Evolutionary conservation across 2,888 invertebrate genomes (phyloP).

Genomic region (Diarsia brunnea): DNA sequence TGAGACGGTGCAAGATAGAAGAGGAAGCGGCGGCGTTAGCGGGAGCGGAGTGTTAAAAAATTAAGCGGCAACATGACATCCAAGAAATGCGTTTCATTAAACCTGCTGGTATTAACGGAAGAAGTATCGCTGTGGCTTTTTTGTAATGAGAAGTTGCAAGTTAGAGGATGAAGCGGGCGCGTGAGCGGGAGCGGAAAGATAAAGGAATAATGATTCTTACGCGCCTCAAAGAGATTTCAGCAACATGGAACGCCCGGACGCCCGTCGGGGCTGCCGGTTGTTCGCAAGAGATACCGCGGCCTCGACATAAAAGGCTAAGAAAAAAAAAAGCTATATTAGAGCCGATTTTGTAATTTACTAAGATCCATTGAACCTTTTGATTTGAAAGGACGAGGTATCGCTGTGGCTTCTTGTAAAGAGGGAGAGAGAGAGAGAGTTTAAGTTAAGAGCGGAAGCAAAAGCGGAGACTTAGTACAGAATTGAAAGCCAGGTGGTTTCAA

Average conservation of each 20-base stretch:
- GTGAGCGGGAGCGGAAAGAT: not conserved
- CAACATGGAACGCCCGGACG: no score
- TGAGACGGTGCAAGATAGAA: not conserved
- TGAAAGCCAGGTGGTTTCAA: not conserved
- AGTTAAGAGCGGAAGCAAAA: not conserved
- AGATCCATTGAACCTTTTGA: no score
- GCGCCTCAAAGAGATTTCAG: no score
- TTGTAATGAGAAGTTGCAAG: not conserved
- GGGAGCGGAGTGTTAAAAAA: conserved; percentile 60
- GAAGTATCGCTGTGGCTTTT: conserved; percentile 50
- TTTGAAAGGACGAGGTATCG: not conserved
- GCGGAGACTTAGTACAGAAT: not conserved
- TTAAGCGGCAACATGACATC: conserved; percentile 67
- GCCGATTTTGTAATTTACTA: not conserved
- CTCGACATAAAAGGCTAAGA: no score
- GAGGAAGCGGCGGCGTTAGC: not conserved
- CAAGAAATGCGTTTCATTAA: conserved; percentile 87
- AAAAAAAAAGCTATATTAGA: not conserved
- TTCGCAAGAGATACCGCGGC: no score
- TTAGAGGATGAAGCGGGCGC: not conserved
- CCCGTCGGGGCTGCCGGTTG: no score
- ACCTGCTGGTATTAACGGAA: conserved; percentile 65
- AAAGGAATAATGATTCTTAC: no score
- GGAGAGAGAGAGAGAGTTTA: not conserved
- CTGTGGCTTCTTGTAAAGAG: not conserved